phyloP scores from a whole-genome alignment of 2,888 invertebrate genomes.

The Adelognathus sp. region DNA sequence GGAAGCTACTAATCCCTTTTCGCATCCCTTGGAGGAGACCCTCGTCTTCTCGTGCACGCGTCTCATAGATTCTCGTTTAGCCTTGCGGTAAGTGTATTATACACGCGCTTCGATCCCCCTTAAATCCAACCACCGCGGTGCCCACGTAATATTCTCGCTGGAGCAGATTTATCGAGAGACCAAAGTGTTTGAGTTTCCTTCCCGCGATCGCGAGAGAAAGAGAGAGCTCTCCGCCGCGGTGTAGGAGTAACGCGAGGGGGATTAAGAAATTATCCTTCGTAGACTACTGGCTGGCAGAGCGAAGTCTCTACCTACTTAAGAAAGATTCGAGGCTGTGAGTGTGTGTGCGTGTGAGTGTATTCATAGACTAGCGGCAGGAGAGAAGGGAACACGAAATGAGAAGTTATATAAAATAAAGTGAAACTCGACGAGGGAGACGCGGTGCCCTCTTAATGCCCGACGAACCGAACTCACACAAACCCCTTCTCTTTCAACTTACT shows the following conservation, averaged over 20 bases:
- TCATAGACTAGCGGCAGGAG: neutral
- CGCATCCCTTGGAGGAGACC: neutral
- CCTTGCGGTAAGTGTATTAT: constrained; percentile 52
- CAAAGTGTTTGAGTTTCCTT: constrained; percentile 54
- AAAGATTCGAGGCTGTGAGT: constrained; percentile 15
- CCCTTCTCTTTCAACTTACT: neutral
- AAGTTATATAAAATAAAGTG: neutral
- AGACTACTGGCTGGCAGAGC: neutral
- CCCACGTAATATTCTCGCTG: constrained; percentile 36
- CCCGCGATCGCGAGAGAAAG: constrained; percentile 28
- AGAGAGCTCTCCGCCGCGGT: constrained; percentile 19
- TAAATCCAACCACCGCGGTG: neutral
- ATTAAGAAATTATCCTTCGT: constrained; percentile 55
- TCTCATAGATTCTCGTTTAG: constrained; percentile 50
- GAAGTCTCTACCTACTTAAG: constrained; percentile 6
- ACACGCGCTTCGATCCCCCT: neutral
- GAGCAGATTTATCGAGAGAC: constrained; percentile 53
- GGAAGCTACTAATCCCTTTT: constrained; percentile 22
- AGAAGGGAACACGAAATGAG: neutral
- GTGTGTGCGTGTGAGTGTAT: neutral
- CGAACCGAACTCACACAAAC: neutral
- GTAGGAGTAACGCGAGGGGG: constrained; percentile 4
- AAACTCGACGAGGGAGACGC: neutral
- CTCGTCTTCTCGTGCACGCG: constrained; percentile 17
- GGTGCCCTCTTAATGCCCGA: neutral